A percentile compares a stretch with the other conserved stretches of the same genome.
Conservation (phyloP, 2,888 invertebrate genomes). For the Polietes domitor region DNA sequence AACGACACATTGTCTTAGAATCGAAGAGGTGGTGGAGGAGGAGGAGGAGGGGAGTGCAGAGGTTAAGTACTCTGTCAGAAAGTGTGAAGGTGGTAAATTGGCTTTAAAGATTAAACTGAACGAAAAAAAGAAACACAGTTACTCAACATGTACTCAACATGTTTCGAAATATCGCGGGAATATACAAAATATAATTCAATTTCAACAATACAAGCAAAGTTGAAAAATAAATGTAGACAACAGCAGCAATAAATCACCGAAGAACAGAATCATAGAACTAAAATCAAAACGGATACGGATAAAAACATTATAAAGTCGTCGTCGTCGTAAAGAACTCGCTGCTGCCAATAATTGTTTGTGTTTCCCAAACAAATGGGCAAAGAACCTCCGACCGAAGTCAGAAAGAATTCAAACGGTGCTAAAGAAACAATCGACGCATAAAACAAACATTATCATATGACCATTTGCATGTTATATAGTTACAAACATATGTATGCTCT, state of each 20-base stretch:
- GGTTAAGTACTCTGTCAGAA: not conserved
- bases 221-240: not conserved
- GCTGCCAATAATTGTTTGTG: not conserved
- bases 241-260: not conserved
- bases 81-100: not conserved
- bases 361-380: not conserved
- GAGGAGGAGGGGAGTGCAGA: conserved; percentile 5
- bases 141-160: not conserved
- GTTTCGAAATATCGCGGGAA: conserved; percentile 10
- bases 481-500: not conserved
- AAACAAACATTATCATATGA: conserved; percentile 6
- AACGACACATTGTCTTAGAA: conserved; percentile 43
- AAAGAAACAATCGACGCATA: conserved; percentile 20
- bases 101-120: not conserved
- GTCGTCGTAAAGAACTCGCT: conserved; percentile 11
- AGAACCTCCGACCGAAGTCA: conserved; percentile 1
- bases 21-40: not conserved
- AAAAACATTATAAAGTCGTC: not conserved
- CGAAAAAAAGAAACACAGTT: not conserved
- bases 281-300: conserved; percentile 13
- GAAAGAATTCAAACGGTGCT: conserved; percentile 19
- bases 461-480: not conserved
- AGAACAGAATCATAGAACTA: not conserved
- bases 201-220: not conserved
- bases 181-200: not conserved